Evolutionary conservation across 1,140 invertebrate species (phyloP).

Genomic region (Sitobion miscanthi): DNA sequence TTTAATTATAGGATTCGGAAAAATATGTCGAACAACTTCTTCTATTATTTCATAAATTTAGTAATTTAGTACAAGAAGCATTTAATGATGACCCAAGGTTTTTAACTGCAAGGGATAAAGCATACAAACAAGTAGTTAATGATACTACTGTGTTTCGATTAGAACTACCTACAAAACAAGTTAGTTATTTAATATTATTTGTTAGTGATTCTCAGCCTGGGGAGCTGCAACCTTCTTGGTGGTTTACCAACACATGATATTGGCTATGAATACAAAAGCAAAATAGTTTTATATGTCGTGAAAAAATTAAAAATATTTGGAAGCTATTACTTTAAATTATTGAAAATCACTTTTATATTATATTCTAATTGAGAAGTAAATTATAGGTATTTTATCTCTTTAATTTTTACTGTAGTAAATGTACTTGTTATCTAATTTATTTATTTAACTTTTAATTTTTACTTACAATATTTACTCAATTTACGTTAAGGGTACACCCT

Average conservation of each 20-base stretch:
- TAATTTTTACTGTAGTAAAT: no score
- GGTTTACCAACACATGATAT: neutral
- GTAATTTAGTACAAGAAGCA: slow-evolving; percentile 89
- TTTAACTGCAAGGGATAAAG: slow-evolving; percentile 96
- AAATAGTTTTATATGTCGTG: neutral
- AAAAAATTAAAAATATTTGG: neutral
- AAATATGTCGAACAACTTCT: slow-evolving; percentile 98
- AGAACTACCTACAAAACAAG: slow-evolving; percentile 74
- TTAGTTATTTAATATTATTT: slow-evolving; percentile 35
- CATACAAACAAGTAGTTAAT: slow-evolving; percentile 97
- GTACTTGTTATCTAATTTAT: no score
- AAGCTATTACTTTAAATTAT: no score
- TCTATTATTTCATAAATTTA: slow-evolving; percentile 92
- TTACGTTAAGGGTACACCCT: no score
- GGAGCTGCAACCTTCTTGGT: neutral
- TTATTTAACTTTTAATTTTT: no score
- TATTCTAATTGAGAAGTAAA: no score
- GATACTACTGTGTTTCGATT: slow-evolving; percentile 95
- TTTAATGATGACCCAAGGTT: slow-evolving; percentile 97
- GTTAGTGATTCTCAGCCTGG: neutral
- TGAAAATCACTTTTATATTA: no score
- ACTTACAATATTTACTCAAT: no score
- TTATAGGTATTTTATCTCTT: no score
- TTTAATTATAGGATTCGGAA: slow-evolving; percentile 82
- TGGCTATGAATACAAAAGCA: neutral